phyloP scores from a whole-genome alignment of 2,113 vertebrate genomes.

The Gymnobelideus leadbeateri region DNA sequence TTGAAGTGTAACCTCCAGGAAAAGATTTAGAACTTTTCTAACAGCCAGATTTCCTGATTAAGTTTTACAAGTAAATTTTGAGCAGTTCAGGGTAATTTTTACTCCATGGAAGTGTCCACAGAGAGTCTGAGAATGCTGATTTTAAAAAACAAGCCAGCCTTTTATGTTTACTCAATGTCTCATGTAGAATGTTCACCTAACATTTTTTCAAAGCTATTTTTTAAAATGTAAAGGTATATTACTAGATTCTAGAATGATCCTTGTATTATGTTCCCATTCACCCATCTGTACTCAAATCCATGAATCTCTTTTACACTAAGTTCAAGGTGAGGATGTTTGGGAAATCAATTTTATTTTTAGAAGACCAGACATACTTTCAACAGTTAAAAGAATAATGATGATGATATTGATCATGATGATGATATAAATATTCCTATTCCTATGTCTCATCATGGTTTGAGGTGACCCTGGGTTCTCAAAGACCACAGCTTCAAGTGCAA shows the following conservation, averaged over 20 bases:
- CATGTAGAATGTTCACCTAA: neutral
- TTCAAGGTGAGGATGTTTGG: neutral
- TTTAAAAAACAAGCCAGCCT: conserved; percentile 21
- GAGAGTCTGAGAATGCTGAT: conserved; percentile 9
- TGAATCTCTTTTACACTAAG: neutral
- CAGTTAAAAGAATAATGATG: neutral
- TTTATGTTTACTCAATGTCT: neutral
- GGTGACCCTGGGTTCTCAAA: neutral
- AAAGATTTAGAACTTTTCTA: conserved; percentile 36
- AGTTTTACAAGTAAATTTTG: conserved; percentile 47
- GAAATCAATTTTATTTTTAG: neutral
- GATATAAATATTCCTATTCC: neutral
- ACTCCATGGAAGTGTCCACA: neutral
- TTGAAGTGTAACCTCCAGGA: conserved; percentile 44
- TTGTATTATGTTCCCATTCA: neutral
- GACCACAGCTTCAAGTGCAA: neutral
- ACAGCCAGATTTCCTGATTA: conserved; percentile 67
- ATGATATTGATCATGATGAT: neutral
- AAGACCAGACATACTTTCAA: neutral
- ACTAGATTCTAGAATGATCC: neutral
- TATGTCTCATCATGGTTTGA: neutral
- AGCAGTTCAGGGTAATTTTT: neutral
- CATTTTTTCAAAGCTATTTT: conserved; percentile 38
- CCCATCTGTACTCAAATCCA: neutral
- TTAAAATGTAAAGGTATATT: neutral